Evolutionary conservation across 1,140 invertebrate genomes (phyloP).

Genomic region (Hermetia illucens): DNA sequence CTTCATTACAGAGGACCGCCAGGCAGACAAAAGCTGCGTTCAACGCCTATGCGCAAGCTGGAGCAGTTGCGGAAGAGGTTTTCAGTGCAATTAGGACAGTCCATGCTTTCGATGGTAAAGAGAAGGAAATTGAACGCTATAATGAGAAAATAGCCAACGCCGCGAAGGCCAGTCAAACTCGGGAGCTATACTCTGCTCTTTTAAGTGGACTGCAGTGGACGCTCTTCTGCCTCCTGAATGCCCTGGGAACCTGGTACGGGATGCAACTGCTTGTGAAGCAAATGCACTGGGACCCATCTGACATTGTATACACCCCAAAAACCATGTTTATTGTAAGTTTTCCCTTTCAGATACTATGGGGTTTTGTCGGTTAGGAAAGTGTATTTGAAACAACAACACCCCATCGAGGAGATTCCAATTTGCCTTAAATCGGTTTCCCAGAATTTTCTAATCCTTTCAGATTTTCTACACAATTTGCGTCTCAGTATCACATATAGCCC

Average conservation of each 20-base stretch:
- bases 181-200: conserved; percentile 58
- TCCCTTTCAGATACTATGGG: too few species aligned
- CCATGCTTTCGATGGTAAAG: conserved; percentile 71
- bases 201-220: conserved; percentile 65
- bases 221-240: conserved; percentile 65
- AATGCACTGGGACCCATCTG: conserved; percentile 4
- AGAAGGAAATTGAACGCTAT: conserved; percentile 59
- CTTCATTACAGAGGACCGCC: too few species aligned
- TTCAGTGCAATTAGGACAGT: conserved; percentile 70
- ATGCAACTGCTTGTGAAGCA: conserved; percentile 46
- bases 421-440: too few species aligned
- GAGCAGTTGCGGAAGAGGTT: conserved; percentile 74
- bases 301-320: conserved; percentile 44
- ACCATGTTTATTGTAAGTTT: conserved; percentile 58
- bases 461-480: too few species aligned
- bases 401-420: too few species aligned
- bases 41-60: conserved; percentile 68
- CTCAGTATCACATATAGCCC: too few species aligned
- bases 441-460: too few species aligned
- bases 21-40: conserved; percentile 60
- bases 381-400: too few species aligned
- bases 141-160: conserved; percentile 43
- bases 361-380: too few species aligned
- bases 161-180: conserved; percentile 47
- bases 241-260: conserved; percentile 75